Conservation (phyloP, 2,797 vertebrate species). For the Natrix natrix region DNA sequence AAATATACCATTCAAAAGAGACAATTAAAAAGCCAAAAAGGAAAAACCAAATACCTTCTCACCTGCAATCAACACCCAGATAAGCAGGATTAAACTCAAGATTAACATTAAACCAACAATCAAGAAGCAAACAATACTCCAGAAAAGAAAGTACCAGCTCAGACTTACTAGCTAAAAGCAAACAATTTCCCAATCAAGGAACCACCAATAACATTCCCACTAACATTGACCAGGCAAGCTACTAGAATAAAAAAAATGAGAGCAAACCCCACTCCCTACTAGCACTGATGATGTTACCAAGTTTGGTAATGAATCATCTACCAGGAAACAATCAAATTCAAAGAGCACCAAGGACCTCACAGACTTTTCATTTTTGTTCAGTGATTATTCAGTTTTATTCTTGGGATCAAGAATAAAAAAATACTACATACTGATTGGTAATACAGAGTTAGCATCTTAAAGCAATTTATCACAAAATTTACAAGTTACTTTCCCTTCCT, state of each 20-base stretch:
- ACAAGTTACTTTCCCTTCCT: not conserved
- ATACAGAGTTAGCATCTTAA: not conserved
- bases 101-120: too few species aligned
- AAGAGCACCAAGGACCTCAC: not conserved
- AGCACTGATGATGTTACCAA: not conserved
- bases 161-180: too few species aligned
- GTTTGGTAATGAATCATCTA: not conserved
- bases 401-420: not conserved
- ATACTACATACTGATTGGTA: not conserved
- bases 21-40: not conserved
- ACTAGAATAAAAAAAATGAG: not conserved
- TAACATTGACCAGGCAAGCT: not conserved
- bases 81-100: not conserved
- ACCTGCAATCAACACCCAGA: not conserved
- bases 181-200: too few species aligned
- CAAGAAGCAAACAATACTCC: too few species aligned
- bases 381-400: not conserved
- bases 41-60: not conserved
- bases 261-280: not conserved
- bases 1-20: not conserved
- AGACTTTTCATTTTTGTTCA: not conserved
- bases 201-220: too few species aligned
- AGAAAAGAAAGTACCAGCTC: too few species aligned
- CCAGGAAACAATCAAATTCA: not conserved
- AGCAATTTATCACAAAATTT: not conserved